Conservation (phyloP, 2,888 invertebrate genomes). For the Coelopa pilipes region DNA sequence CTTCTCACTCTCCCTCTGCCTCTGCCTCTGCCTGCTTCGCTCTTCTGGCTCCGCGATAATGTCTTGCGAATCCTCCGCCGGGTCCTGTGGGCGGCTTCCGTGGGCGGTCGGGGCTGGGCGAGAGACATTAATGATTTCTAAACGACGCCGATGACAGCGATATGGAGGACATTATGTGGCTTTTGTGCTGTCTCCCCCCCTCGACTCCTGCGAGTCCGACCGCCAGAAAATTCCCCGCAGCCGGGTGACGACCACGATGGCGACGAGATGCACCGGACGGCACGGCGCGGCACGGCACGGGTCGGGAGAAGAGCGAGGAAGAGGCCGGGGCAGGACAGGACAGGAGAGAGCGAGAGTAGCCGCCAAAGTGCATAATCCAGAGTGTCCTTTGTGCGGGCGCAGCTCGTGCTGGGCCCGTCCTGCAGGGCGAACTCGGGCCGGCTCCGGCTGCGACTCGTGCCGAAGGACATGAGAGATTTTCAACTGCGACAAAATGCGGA, state of each 20-base stretch:
- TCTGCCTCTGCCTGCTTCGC: too few species aligned
- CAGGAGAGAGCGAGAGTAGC: constrained; percentile 2
- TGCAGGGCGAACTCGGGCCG: background rate
- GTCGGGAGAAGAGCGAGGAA: background rate
- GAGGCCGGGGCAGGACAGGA: constrained; percentile 13
- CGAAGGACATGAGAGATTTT: constrained; percentile 17
- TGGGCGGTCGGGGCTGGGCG: background rate
- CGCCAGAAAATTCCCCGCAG: constrained; percentile 12
- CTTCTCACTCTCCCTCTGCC: too few species aligned
- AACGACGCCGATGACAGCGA: constrained; percentile 38
- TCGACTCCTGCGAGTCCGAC: background rate
- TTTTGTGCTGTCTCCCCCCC: background rate
- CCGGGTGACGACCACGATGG: too few species aligned
- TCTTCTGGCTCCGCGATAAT: too few species aligned
- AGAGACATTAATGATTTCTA: constrained; percentile 37
- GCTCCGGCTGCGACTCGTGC: background rate
- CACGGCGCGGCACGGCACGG: too few species aligned
- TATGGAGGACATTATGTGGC: constrained; percentile 35
- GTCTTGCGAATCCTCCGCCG: too few species aligned
- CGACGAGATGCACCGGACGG: too few species aligned
- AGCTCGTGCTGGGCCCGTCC: too few species aligned
- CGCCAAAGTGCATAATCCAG: constrained; percentile 39
- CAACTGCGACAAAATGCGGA: constrained; percentile 21
- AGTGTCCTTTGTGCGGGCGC: constrained; percentile 37
- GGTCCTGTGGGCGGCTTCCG: too few species aligned